Evolutionary conservation across 2,113 vertebrate genomes (phyloP), one percentile per base, ranked within the genome.

Genomic region (Stictonetta naevosa): DNA sequence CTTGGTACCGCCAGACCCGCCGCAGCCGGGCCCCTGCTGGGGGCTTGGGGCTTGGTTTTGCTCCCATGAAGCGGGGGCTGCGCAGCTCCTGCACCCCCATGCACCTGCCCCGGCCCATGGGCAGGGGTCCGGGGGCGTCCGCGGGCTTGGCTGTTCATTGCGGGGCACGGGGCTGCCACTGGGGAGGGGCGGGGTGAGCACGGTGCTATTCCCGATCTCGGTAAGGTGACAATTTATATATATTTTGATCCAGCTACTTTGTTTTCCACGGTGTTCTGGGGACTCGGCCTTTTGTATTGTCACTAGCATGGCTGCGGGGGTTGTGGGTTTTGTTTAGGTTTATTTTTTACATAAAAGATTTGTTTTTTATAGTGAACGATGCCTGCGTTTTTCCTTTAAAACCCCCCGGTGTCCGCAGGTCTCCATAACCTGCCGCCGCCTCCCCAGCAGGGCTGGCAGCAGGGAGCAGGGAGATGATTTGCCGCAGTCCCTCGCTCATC

Each of bases 261-360:
- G 87, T 94, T 94, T 94, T 95, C 69, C 84, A 86, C 3, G 60
- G 84, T 91, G 90, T 96, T 94, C 81, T 71, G 56, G 84, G 79
- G 88, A 91, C 56, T 86, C 4, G 29, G 96, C 92, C 90, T 96
- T 96, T 96, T 96, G 93, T 96, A 96, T 96, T 19, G 95, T 96
- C 87, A 82, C 11, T 17, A 93, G 90, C 96, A 91, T 42, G 96
- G 96, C 87, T 77, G 96, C 38, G 73, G 95, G 93, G 95, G 86
- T 83, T 86, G 89, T 58, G 96, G 96, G 93, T 71, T 96, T 95
- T 96, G 81, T 82, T 96, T 96, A 96, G 96, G 95, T 96, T 96
- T 96, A 96, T 96, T 96, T 96, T 96, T 96, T 96, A 96, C 96
- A 96, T 96, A 96, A 96, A 96, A 96, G 90, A 96, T 87, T 91